Evolutionary conservation across 2,113 vertebrate species (phyloP), one percentile per base, ranked within the genome.

Genomic region (Halichoerus grypus): DNA sequence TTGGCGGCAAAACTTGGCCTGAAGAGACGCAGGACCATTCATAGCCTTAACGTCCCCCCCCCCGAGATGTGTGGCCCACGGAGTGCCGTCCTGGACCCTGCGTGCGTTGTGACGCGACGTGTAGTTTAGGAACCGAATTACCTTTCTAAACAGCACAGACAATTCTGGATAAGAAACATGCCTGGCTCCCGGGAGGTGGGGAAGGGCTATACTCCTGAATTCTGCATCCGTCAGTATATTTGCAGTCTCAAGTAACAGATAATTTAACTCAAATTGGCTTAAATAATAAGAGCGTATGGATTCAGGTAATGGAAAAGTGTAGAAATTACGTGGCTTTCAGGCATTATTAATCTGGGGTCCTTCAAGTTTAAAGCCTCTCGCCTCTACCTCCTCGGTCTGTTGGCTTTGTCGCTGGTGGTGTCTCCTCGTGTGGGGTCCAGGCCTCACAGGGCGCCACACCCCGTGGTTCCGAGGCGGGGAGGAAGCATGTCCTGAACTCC

Each of bases 1-100:
- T 55, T 4, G 11, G 51, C 1, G 1, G 55, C 65, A 92, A 84
- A 96, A 49, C 42, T 51, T 95, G 91, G 94, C 96, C 72, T 91
- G 90, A 93, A 91, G 86, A 42, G 51, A 71, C 55, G 3, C 14
- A 63, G 85, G 39, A 46, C 72, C 63, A 95, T 90, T 88, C 89
- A 95, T 71, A 95, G 59, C 59, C 22, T 77, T 71, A 51, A 89
- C 80, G 95, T 90, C 77, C 61, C 55, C 84, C 55, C 16, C 55
- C 46, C 79, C 36, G 36, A 53, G 84, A 88, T 72, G 46, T 84
- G 28, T 28, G 65, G 81, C 63, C 80, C 88, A 28, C 69, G 91
- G 42, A 53, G 9, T 28, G 59, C 77, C 24, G 53, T 63, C 69
- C 42, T 6, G 76, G 36, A 28, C 22, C 18, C 69, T 16, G 57